These are phyloP conservation scores for Protodeltote pygarga DNA, from an alignment of 2,888 invertebrate genomes.

Conservation along the genomic window DNA sequence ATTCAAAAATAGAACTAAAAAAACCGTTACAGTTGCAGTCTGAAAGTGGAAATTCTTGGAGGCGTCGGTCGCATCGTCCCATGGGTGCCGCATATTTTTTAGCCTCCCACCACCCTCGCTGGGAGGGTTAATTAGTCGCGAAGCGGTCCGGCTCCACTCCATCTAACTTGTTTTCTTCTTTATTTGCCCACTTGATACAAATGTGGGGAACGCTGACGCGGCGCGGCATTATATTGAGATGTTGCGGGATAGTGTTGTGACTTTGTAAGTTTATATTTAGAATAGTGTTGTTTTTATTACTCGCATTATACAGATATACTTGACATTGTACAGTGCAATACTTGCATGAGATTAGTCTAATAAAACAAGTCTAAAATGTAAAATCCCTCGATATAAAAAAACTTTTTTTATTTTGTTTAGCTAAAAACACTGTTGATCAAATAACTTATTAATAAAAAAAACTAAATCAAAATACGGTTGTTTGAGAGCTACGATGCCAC, in stretches of 20 bases:
- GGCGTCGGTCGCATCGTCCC: conserved; percentile 64
- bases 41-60: conserved; percentile 66
- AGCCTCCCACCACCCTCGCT: conserved; percentile 55
- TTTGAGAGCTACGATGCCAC: too few species aligned
- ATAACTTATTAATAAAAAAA: too few species aligned
- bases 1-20: conserved; percentile 20
- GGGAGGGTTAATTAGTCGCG: conserved; percentile 85
- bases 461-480: too few species aligned
- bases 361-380: too few species aligned
- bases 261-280: neutral
- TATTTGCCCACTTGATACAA: conserved; percentile 85
- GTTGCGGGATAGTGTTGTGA: conserved; percentile 9
- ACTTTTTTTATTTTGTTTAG: too few species aligned
- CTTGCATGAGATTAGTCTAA: too few species aligned
- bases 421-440: too few species aligned
- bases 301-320: too few species aligned
- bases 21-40: conserved; percentile 45
- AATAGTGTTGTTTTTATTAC: neutral
- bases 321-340: too few species aligned
- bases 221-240: conserved; percentile 35
- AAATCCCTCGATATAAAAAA: too few species aligned
- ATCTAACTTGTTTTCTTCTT: conserved; percentile 86
- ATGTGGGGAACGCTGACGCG: conserved; percentile 70
- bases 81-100: conserved; percentile 80
- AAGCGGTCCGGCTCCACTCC: conserved; percentile 82